Conservation (phyloP, 2,113 vertebrate genomes). For the Datnioides undecimradiatus region DNA sequence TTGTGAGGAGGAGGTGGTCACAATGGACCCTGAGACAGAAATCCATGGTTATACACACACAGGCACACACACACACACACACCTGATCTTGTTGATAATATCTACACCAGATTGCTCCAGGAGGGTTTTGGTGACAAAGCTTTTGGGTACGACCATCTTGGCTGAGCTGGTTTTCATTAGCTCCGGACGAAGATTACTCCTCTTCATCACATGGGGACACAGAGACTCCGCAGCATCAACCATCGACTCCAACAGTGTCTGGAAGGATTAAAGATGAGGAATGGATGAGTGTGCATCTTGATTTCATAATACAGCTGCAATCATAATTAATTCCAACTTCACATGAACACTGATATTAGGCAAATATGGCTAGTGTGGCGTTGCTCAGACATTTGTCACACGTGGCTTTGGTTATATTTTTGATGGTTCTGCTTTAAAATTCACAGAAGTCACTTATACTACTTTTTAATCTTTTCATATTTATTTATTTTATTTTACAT, state of each 20-base stretch:
- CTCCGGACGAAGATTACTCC: constrained; percentile 89
- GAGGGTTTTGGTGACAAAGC: constrained; percentile 95
- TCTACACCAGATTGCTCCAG: constrained; percentile 96
- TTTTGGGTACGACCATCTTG: constrained; percentile 93
- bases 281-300: background rate
- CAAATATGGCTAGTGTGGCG: no score
- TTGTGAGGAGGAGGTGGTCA: constrained; percentile 6
- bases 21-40: background rate
- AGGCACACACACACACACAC: background rate
- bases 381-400: no score
- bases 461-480: no score
- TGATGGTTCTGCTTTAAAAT: no score
- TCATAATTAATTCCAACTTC: no score
- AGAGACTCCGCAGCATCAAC: constrained; percentile 92
- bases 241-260: constrained; percentile 94
- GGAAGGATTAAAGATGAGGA: constrained; percentile 8
- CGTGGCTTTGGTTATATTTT: no score
- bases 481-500: no score
- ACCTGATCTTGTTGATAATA: constrained; percentile 99
- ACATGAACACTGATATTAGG: no score
- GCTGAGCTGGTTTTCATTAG: constrained; percentile 91
- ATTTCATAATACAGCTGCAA: background rate
- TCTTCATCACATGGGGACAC: constrained; percentile 95
- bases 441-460: no score
- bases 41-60: background rate